phyloP scores from a whole-genome alignment of 2,113 vertebrate species.

The Chinchilla lanigera region DNA sequence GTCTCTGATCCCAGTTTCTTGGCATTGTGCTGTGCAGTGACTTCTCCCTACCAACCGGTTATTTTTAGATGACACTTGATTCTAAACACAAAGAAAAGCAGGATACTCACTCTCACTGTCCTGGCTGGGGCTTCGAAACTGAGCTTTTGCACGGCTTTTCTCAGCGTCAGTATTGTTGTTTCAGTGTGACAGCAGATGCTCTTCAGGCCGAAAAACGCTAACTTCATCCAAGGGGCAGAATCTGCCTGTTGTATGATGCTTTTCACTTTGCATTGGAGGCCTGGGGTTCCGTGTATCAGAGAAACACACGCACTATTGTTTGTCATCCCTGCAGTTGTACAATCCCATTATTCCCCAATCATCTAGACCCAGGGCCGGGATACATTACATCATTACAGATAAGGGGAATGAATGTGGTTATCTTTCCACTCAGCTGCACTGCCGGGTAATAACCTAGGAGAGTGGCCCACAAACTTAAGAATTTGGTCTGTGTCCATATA shows the following conservation, averaged over 20 bases:
- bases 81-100: conserved; percentile 77
- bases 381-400: conserved; percentile 95
- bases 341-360: conserved; percentile 91
- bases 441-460: conserved; percentile 88
- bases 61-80: conserved; percentile 83
- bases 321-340: conserved; percentile 88
- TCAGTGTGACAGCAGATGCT: conserved; percentile 81
- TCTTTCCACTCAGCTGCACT: conserved; percentile 92
- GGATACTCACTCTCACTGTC: conserved; percentile 75
- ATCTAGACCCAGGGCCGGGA: conserved; percentile 87
- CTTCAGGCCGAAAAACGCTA: conserved; percentile 69
- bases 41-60: conserved; percentile 78
- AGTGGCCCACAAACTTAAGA: conserved; percentile 89
- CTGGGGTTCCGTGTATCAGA: conserved; percentile 66
- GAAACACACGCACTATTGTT: conserved; percentile 84
- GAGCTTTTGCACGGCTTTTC: conserved; percentile 59
- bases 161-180: conserved; percentile 67
- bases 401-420: conserved; percentile 94
- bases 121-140: conserved; percentile 68
- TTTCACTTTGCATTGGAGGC: conserved; percentile 67
- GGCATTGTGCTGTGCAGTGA: conserved; percentile 74
- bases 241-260: conserved; percentile 63
- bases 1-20: conserved; percentile 81
- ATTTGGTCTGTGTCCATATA: conserved; percentile 86
- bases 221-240: conserved; percentile 81